Evolutionary conservation across 1,140 invertebrate species (phyloP).

Genomic region (Propsilocerus akamusi): DNA sequence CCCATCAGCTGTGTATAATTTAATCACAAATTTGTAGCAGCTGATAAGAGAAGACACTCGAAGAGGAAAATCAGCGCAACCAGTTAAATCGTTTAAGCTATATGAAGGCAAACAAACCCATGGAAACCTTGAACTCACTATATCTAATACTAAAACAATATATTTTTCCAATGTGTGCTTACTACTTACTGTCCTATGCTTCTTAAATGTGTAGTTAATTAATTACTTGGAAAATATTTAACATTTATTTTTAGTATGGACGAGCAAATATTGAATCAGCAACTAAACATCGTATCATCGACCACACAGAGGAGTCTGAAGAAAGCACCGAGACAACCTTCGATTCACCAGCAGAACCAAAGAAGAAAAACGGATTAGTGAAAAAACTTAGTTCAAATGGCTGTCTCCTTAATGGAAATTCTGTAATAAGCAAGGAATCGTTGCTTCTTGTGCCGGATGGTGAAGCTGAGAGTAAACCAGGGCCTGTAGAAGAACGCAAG

Average conservation of each 20-base stretch:
- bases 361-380: slow-evolving; percentile 5
- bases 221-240: background rate
- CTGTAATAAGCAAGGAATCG: slow-evolving; percentile 34
- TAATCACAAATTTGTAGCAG: too few relatives aligned
- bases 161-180: background rate
- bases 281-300: slow-evolving; percentile 30
- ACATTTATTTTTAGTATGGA: slow-evolving; percentile 41
- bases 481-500: background rate
- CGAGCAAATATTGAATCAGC: slow-evolving; percentile 59
- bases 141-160: background rate
- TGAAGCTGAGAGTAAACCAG: slow-evolving; percentile 4
- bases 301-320: slow-evolving; percentile 13
- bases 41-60: too few relatives aligned
- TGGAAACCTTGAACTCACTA: background rate
- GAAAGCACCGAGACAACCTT: background rate
- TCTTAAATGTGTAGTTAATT: background rate
- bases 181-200: background rate
- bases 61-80: too few relatives aligned
- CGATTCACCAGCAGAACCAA: slow-evolving; percentile 8
- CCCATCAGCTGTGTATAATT: too few relatives aligned
- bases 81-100: background rate
- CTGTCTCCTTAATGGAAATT: slow-evolving; percentile 9
- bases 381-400: slow-evolving; percentile 7
- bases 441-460: slow-evolving; percentile 33
- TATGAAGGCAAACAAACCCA: background rate